Evolutionary conservation across 2,797 vertebrate genomes (phyloP).

Genomic region (Pterois miles): DNA sequence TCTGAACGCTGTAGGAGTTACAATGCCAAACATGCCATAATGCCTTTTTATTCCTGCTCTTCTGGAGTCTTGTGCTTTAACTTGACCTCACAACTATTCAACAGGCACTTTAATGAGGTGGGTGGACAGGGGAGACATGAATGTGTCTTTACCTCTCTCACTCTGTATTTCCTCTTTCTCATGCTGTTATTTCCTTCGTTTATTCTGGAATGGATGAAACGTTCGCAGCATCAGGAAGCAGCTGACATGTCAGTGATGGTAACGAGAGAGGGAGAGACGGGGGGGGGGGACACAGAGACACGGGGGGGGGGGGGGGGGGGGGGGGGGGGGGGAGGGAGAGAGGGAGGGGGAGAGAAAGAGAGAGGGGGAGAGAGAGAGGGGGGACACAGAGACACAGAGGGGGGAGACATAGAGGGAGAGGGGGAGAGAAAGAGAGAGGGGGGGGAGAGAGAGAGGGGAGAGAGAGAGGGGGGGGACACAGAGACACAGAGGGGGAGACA

Average conservation of each 20-base stretch:
- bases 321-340: not conserved
- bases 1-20: constrained; percentile 51
- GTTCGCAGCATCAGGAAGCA: constrained; percentile 18
- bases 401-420: not conserved
- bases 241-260: constrained; percentile 34
- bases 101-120: constrained; percentile 75
- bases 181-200: constrained; percentile 39
- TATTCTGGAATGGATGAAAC: constrained; percentile 29
- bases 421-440: not conserved
- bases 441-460: constrained; percentile 6
- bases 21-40: constrained; percentile 83
- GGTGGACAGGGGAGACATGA: constrained; percentile 28
- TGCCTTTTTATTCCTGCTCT: constrained; percentile 69
- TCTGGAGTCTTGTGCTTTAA: constrained; percentile 56
- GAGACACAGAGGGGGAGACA: not conserved
- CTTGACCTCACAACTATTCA: constrained; percentile 63
- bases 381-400: too few relatives aligned
- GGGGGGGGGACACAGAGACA: constrained; percentile 3
- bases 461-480: not conserved
- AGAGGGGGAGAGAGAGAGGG: not conserved
- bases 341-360: constrained; percentile 11
- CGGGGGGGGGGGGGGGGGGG: too few relatives aligned
- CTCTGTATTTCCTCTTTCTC: constrained; percentile 18
- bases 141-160: constrained; percentile 50
- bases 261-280: not conserved